Percentiles rank a stretch among this genome's conserved stretches.
Conservation (phyloP, 2,113 vertebrate genomes). For the Catagonus wagneri region DNA sequence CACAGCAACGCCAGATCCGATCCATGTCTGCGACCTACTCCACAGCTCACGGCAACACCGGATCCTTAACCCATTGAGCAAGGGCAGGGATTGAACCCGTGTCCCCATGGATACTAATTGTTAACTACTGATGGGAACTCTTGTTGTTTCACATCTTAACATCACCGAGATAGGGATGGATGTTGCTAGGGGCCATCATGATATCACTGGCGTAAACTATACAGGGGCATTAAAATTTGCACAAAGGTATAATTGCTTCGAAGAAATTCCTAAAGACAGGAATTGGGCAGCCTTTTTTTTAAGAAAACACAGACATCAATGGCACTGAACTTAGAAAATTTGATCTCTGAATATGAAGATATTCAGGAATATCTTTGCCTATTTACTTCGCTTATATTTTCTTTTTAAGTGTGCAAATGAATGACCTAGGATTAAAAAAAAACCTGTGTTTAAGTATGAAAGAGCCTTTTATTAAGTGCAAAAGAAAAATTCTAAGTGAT, state of each 20-base stretch:
- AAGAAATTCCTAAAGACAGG: background rate
- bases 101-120: too few relatives aligned
- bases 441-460: conserved; percentile 46
- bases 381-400: background rate
- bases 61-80: too few relatives aligned
- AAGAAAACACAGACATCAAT: background rate
- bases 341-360: background rate
- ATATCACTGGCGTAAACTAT: background rate
- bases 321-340: background rate
- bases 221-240: background rate
- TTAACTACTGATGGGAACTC: too few relatives aligned
- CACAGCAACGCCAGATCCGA: too few relatives aligned
- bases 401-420: background rate
- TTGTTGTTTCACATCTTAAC: background rate
- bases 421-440: conserved; percentile 34
- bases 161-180: background rate
- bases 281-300: background rate
- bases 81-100: too few relatives aligned
- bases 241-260: background rate
- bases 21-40: too few relatives aligned
- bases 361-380: background rate
- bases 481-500: conserved; percentile 54
- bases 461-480: background rate
- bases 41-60: too few relatives aligned
- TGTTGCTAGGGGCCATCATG: background rate